Percentiles rank a stretch among this genome's conserved stretches.
phyloP scores from a whole-genome alignment of 2,797 vertebrate species.

The Enteromius thamalakanensis region DNA sequence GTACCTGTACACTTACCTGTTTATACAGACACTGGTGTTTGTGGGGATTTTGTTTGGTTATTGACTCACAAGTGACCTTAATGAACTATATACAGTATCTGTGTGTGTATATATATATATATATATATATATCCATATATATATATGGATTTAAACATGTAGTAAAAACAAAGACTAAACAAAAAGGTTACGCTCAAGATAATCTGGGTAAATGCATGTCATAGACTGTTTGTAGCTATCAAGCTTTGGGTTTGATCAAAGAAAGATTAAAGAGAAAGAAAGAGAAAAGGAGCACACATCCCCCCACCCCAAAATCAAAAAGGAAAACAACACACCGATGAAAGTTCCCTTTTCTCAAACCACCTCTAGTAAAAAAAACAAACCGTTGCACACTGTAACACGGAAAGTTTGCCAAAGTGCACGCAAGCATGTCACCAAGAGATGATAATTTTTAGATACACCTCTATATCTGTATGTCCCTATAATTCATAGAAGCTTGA shows the following conservation, averaged over 20 bases:
- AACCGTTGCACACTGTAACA: neutral
- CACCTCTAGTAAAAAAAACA: slow-evolving; percentile 30
- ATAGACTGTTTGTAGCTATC: neutral
- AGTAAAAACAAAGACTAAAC: neutral
- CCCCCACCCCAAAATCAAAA: slow-evolving; percentile 10
- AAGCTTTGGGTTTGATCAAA: neutral
- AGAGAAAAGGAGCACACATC: neutral
- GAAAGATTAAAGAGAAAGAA: neutral
- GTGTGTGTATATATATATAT: too few species aligned
- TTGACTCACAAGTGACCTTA: neutral
- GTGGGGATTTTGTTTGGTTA: neutral
- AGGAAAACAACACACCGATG: neutral
- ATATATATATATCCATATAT: too few species aligned
- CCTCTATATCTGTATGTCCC: neutral
- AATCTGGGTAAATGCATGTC: neutral
- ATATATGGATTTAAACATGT: neutral
- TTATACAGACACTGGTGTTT: neutral
- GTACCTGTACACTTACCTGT: slow-evolving; percentile 20
- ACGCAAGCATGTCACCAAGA: neutral
- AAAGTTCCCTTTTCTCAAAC: slow-evolving; percentile 27
- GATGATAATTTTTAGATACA: neutral
- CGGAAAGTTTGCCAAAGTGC: slow-evolving; percentile 38
- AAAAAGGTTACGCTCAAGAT: neutral
- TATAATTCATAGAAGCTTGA: neutral
- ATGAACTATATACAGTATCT: neutral